Base-by-base conservation (phyloP, 2,888 invertebrate species). In the Hoplodrina ambigua region DNA sequence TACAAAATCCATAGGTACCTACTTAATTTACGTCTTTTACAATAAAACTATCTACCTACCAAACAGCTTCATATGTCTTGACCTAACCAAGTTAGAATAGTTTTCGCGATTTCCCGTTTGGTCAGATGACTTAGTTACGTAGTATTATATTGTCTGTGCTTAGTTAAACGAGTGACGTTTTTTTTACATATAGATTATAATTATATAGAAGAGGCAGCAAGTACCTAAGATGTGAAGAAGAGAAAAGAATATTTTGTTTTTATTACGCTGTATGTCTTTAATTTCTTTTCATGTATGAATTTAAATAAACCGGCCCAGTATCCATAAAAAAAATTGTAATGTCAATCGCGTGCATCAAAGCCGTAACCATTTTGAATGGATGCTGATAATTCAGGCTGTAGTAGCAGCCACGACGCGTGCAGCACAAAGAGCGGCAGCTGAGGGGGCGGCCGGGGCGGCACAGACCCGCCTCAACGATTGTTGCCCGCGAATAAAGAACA, bases 391-490 rank as follows among this genome's bases (percentile, higher is more conserved):
- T 46, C 56, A 65, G 74, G 67, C 58, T 62, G 57, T 60, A 61
- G 66, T 62, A 67, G 67, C 71, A 71, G 50, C 46, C 74, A 59
- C 59, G 73, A 70, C 85, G 83, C 87, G 86, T 87, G 86, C 79
- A 71, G 73, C 75, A 81, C 80, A 81, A 81, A 81, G 79, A 83
- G 78, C 77, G 83, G 88, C 90, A 84, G 87, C 87, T 86, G 87
- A 78, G 83, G 85, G 90, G 94, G 92, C 91, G 91, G 89, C 75
- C 69, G 66, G 91, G 93, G 93, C 92, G 93, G 88, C 86, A 75
- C 87, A 37, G 87, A 58, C 82, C 91, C 94, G 94, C 93, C 93
- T 93, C 77, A 83, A 72, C 84, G 86, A 90, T 93, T 90, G 90
- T 87, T 82, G 82, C 78, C 62, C 49, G 59, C 71, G 74, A 75